A percentile compares a stretch with the other conserved stretches of the same genome.
These are phyloP conservation scores for Clitarchus hookeri DNA, from an alignment of 2,888 invertebrate genomes.

Conservation along the genomic window DNA sequence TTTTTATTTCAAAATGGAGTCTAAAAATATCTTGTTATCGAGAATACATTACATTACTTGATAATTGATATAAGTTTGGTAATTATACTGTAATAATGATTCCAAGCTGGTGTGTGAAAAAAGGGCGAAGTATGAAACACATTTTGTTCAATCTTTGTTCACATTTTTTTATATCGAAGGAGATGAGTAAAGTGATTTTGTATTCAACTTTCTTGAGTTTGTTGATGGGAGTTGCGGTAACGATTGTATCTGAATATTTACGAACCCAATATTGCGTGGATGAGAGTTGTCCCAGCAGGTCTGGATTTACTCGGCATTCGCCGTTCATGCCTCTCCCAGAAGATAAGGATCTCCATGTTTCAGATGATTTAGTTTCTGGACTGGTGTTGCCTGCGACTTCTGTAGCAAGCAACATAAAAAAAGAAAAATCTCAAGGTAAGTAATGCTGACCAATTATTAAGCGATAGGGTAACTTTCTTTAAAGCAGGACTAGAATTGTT, in stretches of 20 bases:
- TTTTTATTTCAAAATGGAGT: too few species aligned
- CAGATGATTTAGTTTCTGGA: slow-evolving; percentile 40
- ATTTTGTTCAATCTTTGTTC: neutral
- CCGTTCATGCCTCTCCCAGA: slow-evolving; percentile 42
- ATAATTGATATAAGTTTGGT: too few species aligned
- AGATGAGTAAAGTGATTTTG: slow-evolving; percentile 1
- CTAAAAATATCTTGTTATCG: too few species aligned
- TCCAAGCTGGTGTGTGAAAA: neutral
- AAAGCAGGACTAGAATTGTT: too few species aligned
- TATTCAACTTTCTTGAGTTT: neutral
- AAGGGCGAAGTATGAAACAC: neutral
- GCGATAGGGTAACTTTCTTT: too few species aligned
- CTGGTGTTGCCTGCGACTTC: slow-evolving; percentile 37
- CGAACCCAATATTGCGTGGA: neutral
- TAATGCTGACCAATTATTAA: neutral
- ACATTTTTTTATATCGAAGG: neutral
- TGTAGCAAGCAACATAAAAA: slow-evolving; percentile 16
- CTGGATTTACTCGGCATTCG: slow-evolving; percentile 7
- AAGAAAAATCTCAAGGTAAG: slow-evolving; percentile 27
- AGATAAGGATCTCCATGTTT: slow-evolving; percentile 39
- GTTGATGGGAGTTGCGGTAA: slow-evolving; percentile 7
- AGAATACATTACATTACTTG: too few species aligned
- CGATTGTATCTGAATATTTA: neutral
- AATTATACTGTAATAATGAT: too few species aligned
- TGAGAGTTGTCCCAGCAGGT: slow-evolving; percentile 18